A percentile compares a stretch with the other conserved stretches of the same genome.
phyloP scores from a whole-genome alignment of 1,140 invertebrate genomes.

The Scaptomyza hsui region DNA sequence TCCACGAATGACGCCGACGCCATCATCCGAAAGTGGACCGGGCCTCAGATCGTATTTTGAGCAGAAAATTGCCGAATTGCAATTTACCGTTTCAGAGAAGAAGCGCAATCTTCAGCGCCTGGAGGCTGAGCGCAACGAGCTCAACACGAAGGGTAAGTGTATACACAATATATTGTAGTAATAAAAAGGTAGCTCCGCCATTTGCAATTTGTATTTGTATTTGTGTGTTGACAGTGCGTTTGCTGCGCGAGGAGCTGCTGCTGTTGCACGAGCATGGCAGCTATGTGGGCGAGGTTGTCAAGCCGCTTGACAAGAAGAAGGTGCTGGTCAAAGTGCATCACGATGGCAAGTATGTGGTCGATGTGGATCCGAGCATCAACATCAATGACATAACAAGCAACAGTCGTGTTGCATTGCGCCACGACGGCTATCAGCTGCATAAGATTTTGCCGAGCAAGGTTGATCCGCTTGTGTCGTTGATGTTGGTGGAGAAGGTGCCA shows the following conservation, averaged over 20 bases:
- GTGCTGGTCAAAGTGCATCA: constrained; percentile 98
- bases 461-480: constrained; percentile 53
- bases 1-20: constrained; percentile 61
- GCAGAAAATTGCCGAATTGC: constrained; percentile 97
- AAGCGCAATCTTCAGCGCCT: constrained; percentile 97
- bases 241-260: constrained; percentile 46
- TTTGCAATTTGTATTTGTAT: not conserved
- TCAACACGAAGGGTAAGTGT: constrained; percentile 97
- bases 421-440: constrained; percentile 43
- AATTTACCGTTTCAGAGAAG: constrained; percentile 97
- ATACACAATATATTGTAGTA: no score
- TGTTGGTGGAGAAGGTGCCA: constrained; percentile 55
- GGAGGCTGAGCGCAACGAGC: constrained; percentile 99
- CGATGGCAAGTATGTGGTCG: constrained; percentile 99
- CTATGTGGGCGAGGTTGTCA: constrained; percentile 44
- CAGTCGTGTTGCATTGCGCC: constrained; percentile 93
- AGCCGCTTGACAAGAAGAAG: constrained; percentile 44
- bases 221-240: constrained; percentile 33
- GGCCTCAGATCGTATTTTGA: constrained; percentile 97
- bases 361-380: constrained; percentile 98
- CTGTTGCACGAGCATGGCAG: constrained; percentile 48
- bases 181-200: no score
- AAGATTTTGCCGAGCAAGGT: constrained; percentile 50
- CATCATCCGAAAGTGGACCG: constrained; percentile 85
- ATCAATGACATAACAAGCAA: constrained; percentile 99